A percentile compares a stretch with the other conserved stretches of the same genome.
phyloP scores from a whole-genome alignment of 2,113 vertebrate genomes.

The Podarcis muralis region DNA sequence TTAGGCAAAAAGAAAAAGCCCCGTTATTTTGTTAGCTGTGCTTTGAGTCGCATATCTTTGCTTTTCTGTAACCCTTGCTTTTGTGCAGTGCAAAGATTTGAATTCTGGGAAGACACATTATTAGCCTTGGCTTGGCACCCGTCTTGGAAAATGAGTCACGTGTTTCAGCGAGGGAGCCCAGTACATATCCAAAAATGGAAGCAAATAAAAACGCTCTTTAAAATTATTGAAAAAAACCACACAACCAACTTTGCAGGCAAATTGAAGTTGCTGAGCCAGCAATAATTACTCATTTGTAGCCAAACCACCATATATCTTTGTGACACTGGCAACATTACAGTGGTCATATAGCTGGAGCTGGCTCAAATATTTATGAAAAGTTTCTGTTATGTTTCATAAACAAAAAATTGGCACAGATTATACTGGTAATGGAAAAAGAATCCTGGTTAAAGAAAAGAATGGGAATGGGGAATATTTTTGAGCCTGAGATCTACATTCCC shows the following conservation, averaged over 20 bases:
- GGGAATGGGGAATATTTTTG: too few relatives aligned
- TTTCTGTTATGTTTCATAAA: constrained; percentile 20
- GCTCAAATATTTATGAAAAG: neutral
- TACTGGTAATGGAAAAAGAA: neutral
- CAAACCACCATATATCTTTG: neutral
- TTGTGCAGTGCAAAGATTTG: constrained; percentile 47
- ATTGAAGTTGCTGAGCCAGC: constrained; percentile 35
- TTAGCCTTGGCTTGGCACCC: constrained; percentile 43
- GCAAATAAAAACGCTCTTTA: neutral
- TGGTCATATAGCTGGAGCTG: neutral
- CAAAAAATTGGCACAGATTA: neutral
- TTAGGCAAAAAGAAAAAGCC: neutral
- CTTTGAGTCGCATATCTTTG: constrained; percentile 1
- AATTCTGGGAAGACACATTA: constrained; percentile 42
- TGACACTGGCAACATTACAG: neutral
- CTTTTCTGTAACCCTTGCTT: constrained; percentile 44
- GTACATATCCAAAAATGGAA: constrained; percentile 29
- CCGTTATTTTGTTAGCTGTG: neutral
- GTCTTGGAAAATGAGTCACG: constrained; percentile 52
- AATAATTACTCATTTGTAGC: neutral
- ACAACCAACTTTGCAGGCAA: neutral
- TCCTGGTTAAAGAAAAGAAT: neutral
- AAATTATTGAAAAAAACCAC: neutral
- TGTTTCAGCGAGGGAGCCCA: neutral
- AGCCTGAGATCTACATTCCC: too few relatives aligned